These are phyloP conservation scores for Caenorhabditis wallacei DNA, from an alignment of 2,888 invertebrate genomes.

Conservation along the genomic window DNA sequence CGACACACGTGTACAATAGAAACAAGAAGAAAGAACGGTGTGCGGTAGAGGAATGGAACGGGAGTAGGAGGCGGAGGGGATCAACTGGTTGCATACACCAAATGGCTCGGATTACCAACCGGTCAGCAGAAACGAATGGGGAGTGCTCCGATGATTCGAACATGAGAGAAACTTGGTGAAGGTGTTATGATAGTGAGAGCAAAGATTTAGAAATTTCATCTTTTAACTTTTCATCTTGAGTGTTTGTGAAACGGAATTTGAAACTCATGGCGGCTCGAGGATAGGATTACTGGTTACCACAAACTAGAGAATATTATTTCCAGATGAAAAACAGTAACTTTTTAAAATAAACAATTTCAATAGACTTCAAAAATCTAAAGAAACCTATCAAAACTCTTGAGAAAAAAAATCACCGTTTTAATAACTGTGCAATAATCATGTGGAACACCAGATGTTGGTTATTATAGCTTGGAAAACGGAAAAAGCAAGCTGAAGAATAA, in stretches of 20 bases:
- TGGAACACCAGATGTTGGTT: too few species aligned
- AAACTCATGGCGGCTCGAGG: not conserved
- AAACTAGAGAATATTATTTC: too few species aligned
- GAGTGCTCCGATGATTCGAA: not conserved
- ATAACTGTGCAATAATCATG: too few species aligned
- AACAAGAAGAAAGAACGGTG: constrained; percentile 15
- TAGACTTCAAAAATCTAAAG: too few species aligned
- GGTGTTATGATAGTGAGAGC: not conserved
- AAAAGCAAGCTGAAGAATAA: not conserved
- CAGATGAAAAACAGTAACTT: too few species aligned
- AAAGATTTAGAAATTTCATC: not conserved
- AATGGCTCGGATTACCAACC: constrained; percentile 59
- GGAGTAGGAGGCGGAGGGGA: constrained; percentile 8
- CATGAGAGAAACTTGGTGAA: constrained; percentile 3
- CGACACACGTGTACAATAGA: constrained; percentile 45
- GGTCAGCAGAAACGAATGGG: constrained; percentile 24
- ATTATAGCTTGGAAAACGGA: not conserved
- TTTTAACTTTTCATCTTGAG: not conserved
- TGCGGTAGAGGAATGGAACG: constrained; percentile 6
- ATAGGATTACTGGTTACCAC: too few species aligned
- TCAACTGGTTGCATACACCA: constrained; percentile 59
- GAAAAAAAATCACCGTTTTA: too few species aligned
- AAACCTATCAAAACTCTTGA: too few species aligned
- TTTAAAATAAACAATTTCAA: too few species aligned
- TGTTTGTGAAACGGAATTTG: not conserved